phyloP scores from a whole-genome alignment of 2,797 vertebrate species.

The Loriculus beryllinus region DNA sequence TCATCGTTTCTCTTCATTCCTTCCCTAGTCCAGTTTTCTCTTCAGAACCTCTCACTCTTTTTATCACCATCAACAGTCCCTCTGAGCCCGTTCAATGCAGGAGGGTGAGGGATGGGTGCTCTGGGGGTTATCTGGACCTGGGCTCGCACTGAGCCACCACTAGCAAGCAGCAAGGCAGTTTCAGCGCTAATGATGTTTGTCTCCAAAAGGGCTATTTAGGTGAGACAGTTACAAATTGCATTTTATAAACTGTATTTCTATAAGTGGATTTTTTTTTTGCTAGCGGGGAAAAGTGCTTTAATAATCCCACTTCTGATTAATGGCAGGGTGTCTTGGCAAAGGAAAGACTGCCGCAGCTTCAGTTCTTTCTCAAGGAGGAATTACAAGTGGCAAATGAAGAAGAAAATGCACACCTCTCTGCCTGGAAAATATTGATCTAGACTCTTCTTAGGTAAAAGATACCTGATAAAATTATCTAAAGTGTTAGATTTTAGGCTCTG shows the following conservation, averaged over 20 bases:
- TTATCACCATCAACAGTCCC: not conserved
- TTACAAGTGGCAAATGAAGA: conserved; percentile 35
- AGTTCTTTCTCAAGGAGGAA: not conserved
- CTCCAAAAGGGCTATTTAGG: conserved; percentile 11
- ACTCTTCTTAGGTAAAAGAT: not conserved
- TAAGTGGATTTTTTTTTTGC: conserved; percentile 44
- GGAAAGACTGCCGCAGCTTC: not conserved
- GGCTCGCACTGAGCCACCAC: fast-evolving
- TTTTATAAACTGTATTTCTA: conserved; percentile 55
- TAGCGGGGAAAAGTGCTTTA: conserved; percentile 1
- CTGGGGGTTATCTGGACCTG: not conserved
- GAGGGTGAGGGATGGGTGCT: fast-evolving
- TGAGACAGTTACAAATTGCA: conserved; percentile 55
- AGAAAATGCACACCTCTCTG: conserved; percentile 5
- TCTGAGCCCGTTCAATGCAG: not conserved
- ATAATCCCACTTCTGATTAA: conserved; percentile 55
- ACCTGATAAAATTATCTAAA: not conserved
- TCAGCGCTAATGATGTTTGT: conserved; percentile 14
- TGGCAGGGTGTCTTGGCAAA: conserved; percentile 36
- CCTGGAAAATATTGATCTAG: conserved; percentile 31
- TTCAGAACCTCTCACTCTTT: not conserved
- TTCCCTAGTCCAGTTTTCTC: not conserved
- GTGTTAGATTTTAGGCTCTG: not conserved
- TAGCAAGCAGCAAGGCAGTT: fast-evolving
- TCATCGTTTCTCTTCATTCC: not conserved